These are phyloP conservation scores for Eueremaeus valkanovi DNA, from an alignment of 2,888 invertebrate species.

Conservation along the genomic window DNA sequence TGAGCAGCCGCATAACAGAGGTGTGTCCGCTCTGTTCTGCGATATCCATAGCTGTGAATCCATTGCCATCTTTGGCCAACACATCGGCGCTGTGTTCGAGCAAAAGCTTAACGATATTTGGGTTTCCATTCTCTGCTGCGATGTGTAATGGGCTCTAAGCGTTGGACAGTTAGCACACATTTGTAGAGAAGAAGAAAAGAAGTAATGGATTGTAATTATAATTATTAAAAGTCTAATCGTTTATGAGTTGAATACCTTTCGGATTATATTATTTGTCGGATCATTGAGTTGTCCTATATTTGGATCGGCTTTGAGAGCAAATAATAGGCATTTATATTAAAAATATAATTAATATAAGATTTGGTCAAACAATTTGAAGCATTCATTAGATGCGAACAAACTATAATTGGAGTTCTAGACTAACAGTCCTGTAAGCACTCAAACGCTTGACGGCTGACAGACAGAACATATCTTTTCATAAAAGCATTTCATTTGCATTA, in stretches of 20 bases:
- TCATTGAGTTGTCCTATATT: conserved; percentile 56
- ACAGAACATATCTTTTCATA: too few relatives aligned
- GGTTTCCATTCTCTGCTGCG: conserved; percentile 73
- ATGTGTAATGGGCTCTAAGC: conserved; percentile 72
- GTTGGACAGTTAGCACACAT: neutral
- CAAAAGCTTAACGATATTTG: conserved; percentile 64
- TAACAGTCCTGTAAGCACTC: too few relatives aligned
- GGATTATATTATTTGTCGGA: conserved; percentile 54
- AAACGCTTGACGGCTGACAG: too few relatives aligned
- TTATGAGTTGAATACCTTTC: conserved; percentile 63
- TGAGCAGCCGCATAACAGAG: conserved; percentile 62
- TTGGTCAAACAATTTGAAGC: too few relatives aligned
- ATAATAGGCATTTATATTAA: neutral
- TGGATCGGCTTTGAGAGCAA: conserved; percentile 58
- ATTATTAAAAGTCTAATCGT: neutral
- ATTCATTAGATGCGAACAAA: too few relatives aligned
- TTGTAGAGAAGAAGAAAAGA: too few relatives aligned
- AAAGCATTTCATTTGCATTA: too few relatives aligned
- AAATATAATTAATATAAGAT: too few relatives aligned
- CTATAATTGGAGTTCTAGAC: too few relatives aligned
- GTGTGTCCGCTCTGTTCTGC: conserved; percentile 66
- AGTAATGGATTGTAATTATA: neutral
- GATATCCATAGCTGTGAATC: conserved; percentile 67
- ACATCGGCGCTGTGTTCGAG: conserved; percentile 66
- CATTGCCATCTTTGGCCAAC: conserved; percentile 62